phyloP scores from a whole-genome alignment of 2,888 invertebrate species.

The Luffia ferchaultella region DNA sequence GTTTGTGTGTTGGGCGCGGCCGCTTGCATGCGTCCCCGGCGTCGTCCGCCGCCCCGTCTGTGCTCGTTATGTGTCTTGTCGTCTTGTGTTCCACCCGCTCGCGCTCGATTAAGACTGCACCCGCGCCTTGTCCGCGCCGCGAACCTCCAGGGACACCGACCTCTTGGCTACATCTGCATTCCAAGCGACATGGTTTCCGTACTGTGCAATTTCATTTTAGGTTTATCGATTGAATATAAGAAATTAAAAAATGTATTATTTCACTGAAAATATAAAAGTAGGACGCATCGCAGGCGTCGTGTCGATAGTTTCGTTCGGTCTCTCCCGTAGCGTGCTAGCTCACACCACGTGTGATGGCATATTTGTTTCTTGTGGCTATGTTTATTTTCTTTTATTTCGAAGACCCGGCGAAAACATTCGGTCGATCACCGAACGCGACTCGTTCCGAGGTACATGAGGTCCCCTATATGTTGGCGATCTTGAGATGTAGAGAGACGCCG shows the following conservation, averaged over 20 bases:
- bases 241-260: not conserved
- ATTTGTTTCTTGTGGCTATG: not conserved
- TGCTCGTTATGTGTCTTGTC: conserved; percentile 13
- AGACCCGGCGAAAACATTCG: conserved; percentile 20
- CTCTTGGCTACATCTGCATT: conserved; percentile 57
- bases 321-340: not conserved
- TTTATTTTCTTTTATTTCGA: not conserved
- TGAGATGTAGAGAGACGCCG: conserved; percentile 64
- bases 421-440: conserved; percentile 51
- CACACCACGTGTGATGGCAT: not conserved
- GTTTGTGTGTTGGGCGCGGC: conserved; percentile 27
- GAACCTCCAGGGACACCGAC: conserved; percentile 35
- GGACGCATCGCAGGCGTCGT: conserved; percentile 20
- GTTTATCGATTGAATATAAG: conserved; percentile 20
- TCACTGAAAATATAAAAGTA: not conserved
- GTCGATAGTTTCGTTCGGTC: not conserved
- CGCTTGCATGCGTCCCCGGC: conserved; percentile 50
- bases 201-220: conserved; percentile 38
- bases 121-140: conserved; percentile 13
- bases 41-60: conserved; percentile 21
- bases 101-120: not conserved
- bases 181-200: conserved; percentile 65
- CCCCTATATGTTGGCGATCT: conserved; percentile 59
- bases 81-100: conserved; percentile 49
- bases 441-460: conserved; percentile 67